phyloP scores from a whole-genome alignment of 2,797 vertebrate genomes.

The Sylvilagus floridanus region DNA sequence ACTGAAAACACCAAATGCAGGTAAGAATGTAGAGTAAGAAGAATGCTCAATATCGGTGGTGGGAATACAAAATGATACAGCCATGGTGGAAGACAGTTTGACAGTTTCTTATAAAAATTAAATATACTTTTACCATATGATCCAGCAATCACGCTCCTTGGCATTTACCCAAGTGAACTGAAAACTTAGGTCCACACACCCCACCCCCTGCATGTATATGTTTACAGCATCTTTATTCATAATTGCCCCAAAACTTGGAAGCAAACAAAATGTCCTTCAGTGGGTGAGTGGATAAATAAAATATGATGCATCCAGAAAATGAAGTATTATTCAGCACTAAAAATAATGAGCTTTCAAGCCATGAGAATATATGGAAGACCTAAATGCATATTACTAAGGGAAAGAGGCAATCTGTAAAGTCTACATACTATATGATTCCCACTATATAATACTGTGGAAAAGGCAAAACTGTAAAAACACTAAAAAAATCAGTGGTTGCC shows the following conservation, averaged over 20 bases:
- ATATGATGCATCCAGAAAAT: not conserved
- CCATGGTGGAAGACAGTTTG: not conserved
- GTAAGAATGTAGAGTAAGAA: not conserved
- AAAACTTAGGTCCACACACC: not conserved
- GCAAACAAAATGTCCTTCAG: conserved; percentile 6
- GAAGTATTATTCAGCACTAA: not conserved
- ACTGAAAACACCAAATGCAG: not conserved
- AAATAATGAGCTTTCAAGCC: conserved; percentile 28
- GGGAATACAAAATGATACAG: not conserved
- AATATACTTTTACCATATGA: not conserved
- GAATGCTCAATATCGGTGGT: not conserved
- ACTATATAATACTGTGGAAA: not conserved
- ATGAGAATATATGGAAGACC: conserved; percentile 9
- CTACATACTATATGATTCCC: not conserved
- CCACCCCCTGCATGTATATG: not conserved
- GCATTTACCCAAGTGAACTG: not conserved
- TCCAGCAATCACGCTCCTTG: not conserved
- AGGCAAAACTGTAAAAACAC: not conserved
- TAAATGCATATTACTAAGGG: not conserved
- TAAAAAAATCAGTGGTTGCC: not conserved
- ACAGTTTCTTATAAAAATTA: conserved; percentile 10
- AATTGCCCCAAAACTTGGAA: conserved; percentile 17
- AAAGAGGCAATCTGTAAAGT: conserved; percentile 23
- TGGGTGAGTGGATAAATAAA: not conserved
- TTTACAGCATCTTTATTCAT: conserved; percentile 17